Percentiles rank a stretch among this genome's conserved stretches.
Evolutionary conservation across 37 sponge, comb jelly and placozoan genomes (phyloP).

Genomic region (Axinella damicornis): DNA sequence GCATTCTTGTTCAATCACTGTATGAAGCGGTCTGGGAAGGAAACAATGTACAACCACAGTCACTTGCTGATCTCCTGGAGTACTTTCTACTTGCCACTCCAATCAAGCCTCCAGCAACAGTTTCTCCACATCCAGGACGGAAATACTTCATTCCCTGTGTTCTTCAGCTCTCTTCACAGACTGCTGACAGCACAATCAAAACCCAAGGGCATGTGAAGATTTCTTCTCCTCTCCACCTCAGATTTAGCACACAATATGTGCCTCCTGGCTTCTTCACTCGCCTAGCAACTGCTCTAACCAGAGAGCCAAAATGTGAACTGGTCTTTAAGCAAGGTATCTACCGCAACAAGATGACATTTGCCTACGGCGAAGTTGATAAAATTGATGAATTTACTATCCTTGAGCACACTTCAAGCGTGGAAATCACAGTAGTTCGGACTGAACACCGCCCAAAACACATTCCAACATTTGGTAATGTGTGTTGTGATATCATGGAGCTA

Average conservation of each 20-base stretch:
- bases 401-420: not conserved
- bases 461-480: not conserved
- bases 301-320: not conserved
- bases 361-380: conserved; percentile 14
- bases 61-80: conserved; percentile 25
- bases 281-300: conserved; percentile 31
- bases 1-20: conserved; percentile 50
- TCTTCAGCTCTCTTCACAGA: not conserved
- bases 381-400: conserved; percentile 37
- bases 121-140: not conserved
- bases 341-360: conserved; percentile 21
- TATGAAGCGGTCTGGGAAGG: conserved; percentile 38
- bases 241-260: conserved; percentile 35
- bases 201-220: not conserved
- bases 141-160: conserved; percentile 51
- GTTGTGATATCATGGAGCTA: not conserved
- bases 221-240: conserved; percentile 42
- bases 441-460: not conserved
- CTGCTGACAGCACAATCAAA: not conserved
- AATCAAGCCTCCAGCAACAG: not conserved
- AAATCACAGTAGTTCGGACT: conserved; percentile 6
- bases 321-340: conserved; percentile 32
- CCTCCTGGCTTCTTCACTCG: conserved; percentile 71
- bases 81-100: conserved; percentile 20
- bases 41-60: conserved; percentile 14